Percentiles rank a stretch among this genome's conserved stretches.
Conservation (phyloP, 2,797 vertebrate species). For the Danionella dracula region DNA sequence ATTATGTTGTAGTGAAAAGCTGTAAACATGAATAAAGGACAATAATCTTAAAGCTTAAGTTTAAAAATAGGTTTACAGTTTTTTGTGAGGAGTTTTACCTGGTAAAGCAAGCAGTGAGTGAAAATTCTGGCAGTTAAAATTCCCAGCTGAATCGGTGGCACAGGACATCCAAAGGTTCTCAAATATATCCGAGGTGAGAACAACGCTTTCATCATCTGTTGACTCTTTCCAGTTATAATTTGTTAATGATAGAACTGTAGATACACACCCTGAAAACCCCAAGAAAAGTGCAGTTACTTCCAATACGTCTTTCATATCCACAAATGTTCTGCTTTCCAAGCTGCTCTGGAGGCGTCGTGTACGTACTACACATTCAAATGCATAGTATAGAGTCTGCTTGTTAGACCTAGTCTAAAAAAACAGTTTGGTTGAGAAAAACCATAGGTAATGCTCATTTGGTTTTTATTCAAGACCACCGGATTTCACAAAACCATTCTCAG, state of each 20-base stretch:
- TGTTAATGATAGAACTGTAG: constrained; percentile 72
- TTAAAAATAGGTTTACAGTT: too few species aligned
- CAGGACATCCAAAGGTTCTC: constrained; percentile 92
- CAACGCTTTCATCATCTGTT: constrained; percentile 76
- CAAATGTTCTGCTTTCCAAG: neutral
- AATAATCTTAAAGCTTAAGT: too few species aligned
- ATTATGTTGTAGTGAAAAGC: too few species aligned
- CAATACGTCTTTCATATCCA: constrained; percentile 39
- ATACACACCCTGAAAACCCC: constrained; percentile 66
- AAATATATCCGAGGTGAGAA: constrained; percentile 80
- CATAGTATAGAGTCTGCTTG: neutral
- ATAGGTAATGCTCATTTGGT: neutral
- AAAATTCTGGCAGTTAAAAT: constrained; percentile 82
- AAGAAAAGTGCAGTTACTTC: constrained; percentile 74
- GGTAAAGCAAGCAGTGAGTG: constrained; percentile 83
- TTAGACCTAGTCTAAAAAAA: neutral
- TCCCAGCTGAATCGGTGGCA: constrained; percentile 80
- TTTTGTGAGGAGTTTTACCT: constrained; percentile 58
- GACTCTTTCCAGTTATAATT: constrained; percentile 83
- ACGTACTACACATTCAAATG: neutral
- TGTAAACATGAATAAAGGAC: too few species aligned
- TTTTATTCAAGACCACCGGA: neutral
- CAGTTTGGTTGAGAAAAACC: neutral
- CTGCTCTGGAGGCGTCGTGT: neutral
- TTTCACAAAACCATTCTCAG: neutral